Evolutionary conservation across 1,140 invertebrate species (phyloP), one percentile per base, ranked within the genome.

Genomic region (Eumaeus atala): DNA sequence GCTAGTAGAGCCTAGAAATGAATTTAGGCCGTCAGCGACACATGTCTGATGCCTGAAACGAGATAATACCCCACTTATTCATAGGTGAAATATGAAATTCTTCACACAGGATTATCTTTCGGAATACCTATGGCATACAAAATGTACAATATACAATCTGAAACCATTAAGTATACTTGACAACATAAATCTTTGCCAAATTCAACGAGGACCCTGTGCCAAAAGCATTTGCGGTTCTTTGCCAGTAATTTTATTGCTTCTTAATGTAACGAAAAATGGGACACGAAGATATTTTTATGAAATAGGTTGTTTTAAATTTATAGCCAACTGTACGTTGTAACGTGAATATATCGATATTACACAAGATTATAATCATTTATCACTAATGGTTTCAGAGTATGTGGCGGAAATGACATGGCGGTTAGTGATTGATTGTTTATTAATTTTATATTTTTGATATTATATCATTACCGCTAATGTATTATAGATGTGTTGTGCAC

Each of bases 41-140:
- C 71, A 72, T 84, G 77, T 79, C 74, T 74, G 62, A 74, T 66
- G 12, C 40, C 21, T 28, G 21, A 28, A 28, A 66, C 56, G 62
- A 81, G 69, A 79, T 77, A 79, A 78, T 73, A 76, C 71, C 74
- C 67, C 78, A 71, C 73, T 82, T n/a, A n/a, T n/a, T 79, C 74
- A 79, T 68, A 58, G 64, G 66, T 80, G 72, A 80, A 78, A 83
- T 83, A 80, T 83, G 75, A 75, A 74, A 74, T 72, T 78, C 66
- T 66, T 72, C 70, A 60, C 54, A 58, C 51, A 56, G 67, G 72
- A 78, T 78, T 76, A 78, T 55, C 53, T 55, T 42, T 47, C 12
- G 12, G 7, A 51, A 51, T 34, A 53, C 51, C 48, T 56, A 36
- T 58, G 50, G 34, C 56, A 53, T 38, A 37, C 51, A 35, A 48